A percentile compares a stretch with the other conserved stretches of the same genome.
These are phyloP conservation scores for Agapostemon virescens DNA, from an alignment of 2,888 invertebrate species.

Conservation along the genomic window DNA sequence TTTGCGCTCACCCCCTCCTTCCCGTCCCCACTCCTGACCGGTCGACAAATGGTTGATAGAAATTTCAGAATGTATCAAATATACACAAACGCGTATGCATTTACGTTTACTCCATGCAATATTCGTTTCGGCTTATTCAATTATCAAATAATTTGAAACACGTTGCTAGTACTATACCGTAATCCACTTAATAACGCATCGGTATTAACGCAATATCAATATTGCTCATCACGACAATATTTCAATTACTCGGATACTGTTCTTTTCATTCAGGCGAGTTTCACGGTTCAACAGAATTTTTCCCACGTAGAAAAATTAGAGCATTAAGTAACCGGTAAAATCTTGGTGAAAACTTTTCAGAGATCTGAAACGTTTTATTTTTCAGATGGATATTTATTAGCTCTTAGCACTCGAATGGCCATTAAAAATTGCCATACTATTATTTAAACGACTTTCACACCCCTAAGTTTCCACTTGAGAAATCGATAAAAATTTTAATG, in stretches of 20 bases:
- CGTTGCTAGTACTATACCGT: constrained; percentile 35
- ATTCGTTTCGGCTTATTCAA: constrained; percentile 45
- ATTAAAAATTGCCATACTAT: too few species aligned
- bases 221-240: constrained; percentile 14
- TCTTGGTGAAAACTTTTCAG: neutral
- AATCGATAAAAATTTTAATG: too few species aligned
- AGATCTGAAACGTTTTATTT: neutral
- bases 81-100: neutral
- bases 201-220: constrained; percentile 30
- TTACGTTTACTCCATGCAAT: constrained; percentile 6
- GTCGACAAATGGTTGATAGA: constrained; percentile 31
- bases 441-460: too few species aligned
- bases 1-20: neutral
- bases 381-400: too few species aligned
- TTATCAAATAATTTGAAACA: constrained; percentile 45
- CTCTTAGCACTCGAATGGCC: too few species aligned
- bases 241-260: neutral
- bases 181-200: constrained; percentile 36
- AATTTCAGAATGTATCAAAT: constrained; percentile 24
- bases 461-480: too few species aligned
- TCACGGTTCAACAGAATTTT: neutral
- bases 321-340: neutral
- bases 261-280: neutral
- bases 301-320: neutral
- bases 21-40: neutral